Evolutionary conservation across 2,888 invertebrate species (phyloP), one percentile per base, ranked within the genome.

Genomic region (Orchestes rusci): DNA sequence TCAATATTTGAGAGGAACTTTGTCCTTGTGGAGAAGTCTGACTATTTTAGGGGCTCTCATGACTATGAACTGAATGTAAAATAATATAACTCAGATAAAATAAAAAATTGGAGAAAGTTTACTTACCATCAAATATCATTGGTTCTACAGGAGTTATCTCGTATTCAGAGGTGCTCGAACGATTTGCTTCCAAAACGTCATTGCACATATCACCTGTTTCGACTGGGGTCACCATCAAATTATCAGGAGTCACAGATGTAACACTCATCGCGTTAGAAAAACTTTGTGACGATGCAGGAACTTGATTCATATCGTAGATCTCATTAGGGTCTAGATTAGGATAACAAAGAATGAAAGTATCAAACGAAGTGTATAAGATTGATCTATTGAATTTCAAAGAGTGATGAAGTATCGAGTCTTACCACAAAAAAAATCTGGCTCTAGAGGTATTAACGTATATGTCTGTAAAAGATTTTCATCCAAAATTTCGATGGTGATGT

Each of bases 141-240:
- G 30, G 30, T 12, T 30, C 30, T 30, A 30, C 4, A 30, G 30
- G 30, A 30, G 4, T 30, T 10, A 30, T 30, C 7, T 30, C 13
- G 30, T 30, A 30, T 30, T 30, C 30, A 30, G 12, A 30, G 30
- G 30, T 10, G 30, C 30, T 30, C 13, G 30, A 30, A 12, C 13
- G 30, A 30, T 12, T 30, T 30, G 12, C 8, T 10, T 30, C 30
- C 30, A 30, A 30, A 30, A 30, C 5, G 30, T 30, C 13, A 30
- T n/a, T 30, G 7, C 10, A 7, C 10, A 10, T 23, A 7, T 23
- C 23, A 23, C 10, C 10, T 7, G 5, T 30, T 30, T 30, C 4
- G 12, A 30, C 7, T 30, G 30, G 7, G 5, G 12, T 7, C 13
- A 30, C 7, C n/a, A n/a, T n/a, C n/a, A n/a, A n/a, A n/a, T n/a